A percentile compares a stretch with the other conserved stretches of the same genome.
Evolutionary conservation across 2,888 invertebrate species (phyloP).

Genomic region (Eucriotettix oculatus): DNA sequence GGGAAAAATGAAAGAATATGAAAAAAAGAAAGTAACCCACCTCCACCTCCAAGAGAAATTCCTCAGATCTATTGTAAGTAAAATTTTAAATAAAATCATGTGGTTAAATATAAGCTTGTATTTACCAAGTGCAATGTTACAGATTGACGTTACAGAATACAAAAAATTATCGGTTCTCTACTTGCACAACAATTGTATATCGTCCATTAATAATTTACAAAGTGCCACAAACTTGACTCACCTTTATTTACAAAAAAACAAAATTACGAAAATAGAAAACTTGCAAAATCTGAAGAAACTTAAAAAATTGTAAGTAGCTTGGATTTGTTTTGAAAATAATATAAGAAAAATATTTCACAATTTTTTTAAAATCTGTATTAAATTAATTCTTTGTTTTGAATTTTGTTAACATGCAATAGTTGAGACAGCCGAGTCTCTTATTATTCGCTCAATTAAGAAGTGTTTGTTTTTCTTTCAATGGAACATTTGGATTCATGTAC

Average conservation of each 20-base stretch:
- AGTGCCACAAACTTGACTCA: constrained; percentile 42
- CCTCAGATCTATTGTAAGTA: constrained; percentile 38
- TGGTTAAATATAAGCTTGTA: neutral
- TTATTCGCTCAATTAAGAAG: too few relatives aligned
- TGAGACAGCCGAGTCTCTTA: too few relatives aligned
- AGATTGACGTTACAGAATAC: constrained; percentile 24
- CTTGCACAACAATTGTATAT: constrained; percentile 44
- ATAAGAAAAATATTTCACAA: neutral
- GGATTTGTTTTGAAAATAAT: neutral
- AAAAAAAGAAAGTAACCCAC: constrained; percentile 23
- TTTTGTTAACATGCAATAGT: too few relatives aligned
- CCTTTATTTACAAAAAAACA: constrained; percentile 67
- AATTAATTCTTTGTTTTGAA: too few relatives aligned
- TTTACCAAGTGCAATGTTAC: constrained; percentile 9
- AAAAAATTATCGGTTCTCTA: constrained; percentile 41
- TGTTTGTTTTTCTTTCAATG: too few relatives aligned
- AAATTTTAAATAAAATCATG: neutral
- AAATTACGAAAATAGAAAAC: constrained; percentile 55
- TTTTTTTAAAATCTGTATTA: neutral
- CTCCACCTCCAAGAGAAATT: constrained; percentile 41
- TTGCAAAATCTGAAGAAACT: constrained; percentile 45
- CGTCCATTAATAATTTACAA: constrained; percentile 37
- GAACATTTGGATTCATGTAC: too few relatives aligned
- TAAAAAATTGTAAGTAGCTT: constrained; percentile 47
- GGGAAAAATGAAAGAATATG: neutral